Conservation (phyloP, 1,140 invertebrate genomes). For the Leptestheria dahalacensis region DNA sequence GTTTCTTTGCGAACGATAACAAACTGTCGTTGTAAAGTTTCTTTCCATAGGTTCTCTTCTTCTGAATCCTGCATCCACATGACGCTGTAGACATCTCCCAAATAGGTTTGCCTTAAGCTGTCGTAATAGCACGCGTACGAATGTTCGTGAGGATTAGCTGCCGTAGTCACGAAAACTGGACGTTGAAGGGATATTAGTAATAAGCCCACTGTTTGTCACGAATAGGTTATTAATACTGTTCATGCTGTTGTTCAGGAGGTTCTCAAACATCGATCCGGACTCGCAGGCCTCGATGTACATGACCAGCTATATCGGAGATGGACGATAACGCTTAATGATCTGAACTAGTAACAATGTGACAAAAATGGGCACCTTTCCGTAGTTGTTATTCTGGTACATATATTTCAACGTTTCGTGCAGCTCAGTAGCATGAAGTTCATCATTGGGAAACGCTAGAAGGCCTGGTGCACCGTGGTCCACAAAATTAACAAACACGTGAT, state of each 20-base stretch:
- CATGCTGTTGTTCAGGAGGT: constrained; percentile 36
- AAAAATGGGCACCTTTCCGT: constrained; percentile 24
- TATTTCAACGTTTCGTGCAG: constrained; percentile 28
- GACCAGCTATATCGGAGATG: constrained; percentile 32
- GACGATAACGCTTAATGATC: background rate
- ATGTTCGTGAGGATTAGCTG: constrained; percentile 40
- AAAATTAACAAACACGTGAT: constrained; percentile 48
- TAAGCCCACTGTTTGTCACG: no score
- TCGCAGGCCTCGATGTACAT: constrained; percentile 52
- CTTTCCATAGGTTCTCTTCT: constrained; percentile 35
- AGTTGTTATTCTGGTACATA: constrained; percentile 35
- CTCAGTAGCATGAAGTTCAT: constrained; percentile 24
- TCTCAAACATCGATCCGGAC: constrained; percentile 49
- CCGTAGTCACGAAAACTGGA: constrained; percentile 47
- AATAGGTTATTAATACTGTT: constrained; percentile 30
- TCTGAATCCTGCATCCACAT: constrained; percentile 52
- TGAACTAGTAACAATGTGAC: background rate
- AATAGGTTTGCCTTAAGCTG: constrained; percentile 32
- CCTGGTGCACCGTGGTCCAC: constrained; percentile 47
- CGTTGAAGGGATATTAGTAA: no score
- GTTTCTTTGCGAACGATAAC: constrained; percentile 39
- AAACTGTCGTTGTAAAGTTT: constrained; percentile 41
- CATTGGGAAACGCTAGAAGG: constrained; percentile 38
- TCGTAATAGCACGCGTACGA: constrained; percentile 46
- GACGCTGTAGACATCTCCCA: constrained; percentile 47